Evolutionary conservation across 1,140 invertebrate genomes (phyloP).

Genomic region (Uloborus diversus): DNA sequence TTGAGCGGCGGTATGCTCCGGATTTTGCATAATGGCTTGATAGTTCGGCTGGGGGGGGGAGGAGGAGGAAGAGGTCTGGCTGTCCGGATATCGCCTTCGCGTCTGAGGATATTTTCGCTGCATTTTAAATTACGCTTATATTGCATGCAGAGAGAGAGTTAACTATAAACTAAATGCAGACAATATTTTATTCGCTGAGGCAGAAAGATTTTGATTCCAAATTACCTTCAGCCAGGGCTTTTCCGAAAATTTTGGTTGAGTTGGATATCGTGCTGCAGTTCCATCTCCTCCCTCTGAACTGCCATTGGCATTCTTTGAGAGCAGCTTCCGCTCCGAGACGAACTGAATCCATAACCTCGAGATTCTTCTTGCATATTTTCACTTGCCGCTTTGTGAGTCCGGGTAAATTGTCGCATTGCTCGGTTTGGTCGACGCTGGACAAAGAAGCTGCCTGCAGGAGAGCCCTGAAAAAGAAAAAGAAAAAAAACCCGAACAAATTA

Average conservation of each 20-base stretch:
- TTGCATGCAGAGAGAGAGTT: no score
- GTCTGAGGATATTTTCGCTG: no score
- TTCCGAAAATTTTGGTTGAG: constrained; percentile 51
- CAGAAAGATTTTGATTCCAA: no score
- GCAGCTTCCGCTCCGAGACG: constrained; percentile 79
- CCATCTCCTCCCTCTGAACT: constrained; percentile 86
- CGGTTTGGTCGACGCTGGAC: constrained; percentile 26
- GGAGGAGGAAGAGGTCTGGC: no score
- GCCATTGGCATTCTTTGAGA: constrained; percentile 88
- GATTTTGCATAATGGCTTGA: no score
- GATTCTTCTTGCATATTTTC: constrained; percentile 64
- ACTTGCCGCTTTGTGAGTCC: constrained; percentile 62
- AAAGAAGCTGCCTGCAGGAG: constrained; percentile 39
- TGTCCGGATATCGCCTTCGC: no score
- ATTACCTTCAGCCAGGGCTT: constrained; percentile 39
- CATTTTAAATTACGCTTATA: no score
- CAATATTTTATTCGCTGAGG: no score
- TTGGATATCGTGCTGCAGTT: constrained; percentile 75
- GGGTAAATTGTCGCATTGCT: constrained; percentile 46
- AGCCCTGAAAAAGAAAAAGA: constrained; percentile 28
- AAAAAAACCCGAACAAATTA: no score
- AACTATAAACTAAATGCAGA: no score
- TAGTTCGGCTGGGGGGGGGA: no score
- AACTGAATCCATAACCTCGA: constrained; percentile 68
- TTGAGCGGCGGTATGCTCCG: no score